Evolutionary conservation across 35 echinoderm and acorn worm genomes (phyloP).

Genomic region (Ptychodera flava): DNA sequence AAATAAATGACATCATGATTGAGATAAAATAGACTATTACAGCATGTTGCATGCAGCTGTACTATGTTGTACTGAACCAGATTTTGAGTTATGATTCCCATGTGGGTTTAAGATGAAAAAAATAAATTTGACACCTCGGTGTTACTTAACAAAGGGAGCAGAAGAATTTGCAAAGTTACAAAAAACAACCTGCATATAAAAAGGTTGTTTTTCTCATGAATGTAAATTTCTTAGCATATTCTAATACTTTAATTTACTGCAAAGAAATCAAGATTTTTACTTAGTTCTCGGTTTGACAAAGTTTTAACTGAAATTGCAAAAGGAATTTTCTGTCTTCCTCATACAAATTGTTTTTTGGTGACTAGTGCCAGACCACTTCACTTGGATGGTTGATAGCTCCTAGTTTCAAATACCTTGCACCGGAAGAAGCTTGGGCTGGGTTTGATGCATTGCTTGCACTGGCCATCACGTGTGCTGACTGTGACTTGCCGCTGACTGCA

Average conservation of each 20-base stretch:
- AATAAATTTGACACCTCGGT: no score
- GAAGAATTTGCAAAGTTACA: no score
- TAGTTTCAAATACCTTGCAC: neutral
- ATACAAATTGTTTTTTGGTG: no score
- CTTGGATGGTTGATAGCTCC: neutral
- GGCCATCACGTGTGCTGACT: neutral
- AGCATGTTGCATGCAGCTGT: no score
- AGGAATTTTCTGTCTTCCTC: no score
- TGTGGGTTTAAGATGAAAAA: no score
- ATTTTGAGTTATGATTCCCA: no score
- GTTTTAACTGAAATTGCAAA: no score
- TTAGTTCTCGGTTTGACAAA: neutral
- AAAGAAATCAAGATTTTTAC: neutral
- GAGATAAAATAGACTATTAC: no score
- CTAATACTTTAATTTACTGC: neutral
- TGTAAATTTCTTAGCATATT: neutral
- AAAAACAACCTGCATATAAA: neutral
- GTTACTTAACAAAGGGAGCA: no score
- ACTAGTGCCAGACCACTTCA: neutral
- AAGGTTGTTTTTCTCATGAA: neutral
- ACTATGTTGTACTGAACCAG: no score
- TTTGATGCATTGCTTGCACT: neutral
- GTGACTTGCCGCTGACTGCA: neutral
- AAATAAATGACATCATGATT: no score
- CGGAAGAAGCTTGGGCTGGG: neutral